These are phyloP conservation scores for Phaonia tiefii DNA, from an alignment of 2,888 invertebrate species.

Conservation along the genomic window DNA sequence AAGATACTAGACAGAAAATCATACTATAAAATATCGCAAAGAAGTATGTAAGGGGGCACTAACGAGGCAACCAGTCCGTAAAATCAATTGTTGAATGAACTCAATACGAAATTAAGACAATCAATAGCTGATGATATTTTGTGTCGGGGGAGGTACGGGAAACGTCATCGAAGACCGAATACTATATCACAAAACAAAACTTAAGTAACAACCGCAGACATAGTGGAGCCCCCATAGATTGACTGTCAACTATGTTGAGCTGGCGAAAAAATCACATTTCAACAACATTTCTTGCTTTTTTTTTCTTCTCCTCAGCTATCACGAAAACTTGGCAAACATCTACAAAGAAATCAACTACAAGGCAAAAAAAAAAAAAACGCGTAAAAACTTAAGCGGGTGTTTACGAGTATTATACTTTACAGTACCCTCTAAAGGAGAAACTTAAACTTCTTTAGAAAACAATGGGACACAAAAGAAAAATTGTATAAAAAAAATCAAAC, in stretches of 20 bases:
- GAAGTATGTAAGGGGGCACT: too few relatives aligned
- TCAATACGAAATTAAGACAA: constrained; percentile 52
- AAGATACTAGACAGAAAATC: neutral
- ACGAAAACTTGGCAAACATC: constrained; percentile 1
- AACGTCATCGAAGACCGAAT: neutral
- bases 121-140: constrained; percentile 14
- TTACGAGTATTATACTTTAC: neutral
- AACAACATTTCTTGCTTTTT: constrained; percentile 11
- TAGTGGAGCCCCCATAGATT: constrained; percentile 56
- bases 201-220: constrained; percentile 65
- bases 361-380: too few relatives aligned
- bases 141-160: neutral
- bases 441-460: constrained; percentile 17
- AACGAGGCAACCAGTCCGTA: too few relatives aligned
- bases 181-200: constrained; percentile 9
- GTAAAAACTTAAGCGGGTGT: constrained; percentile 29
- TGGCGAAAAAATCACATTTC: constrained; percentile 8
- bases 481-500: too few relatives aligned
- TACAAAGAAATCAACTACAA: too few relatives aligned
- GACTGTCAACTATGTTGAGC: constrained; percentile 48
- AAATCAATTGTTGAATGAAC: constrained; percentile 53
- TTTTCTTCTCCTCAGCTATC: too few relatives aligned
- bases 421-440: constrained; percentile 17
- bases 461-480: constrained; percentile 5
- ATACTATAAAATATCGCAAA: neutral